Conservation (phyloP, 2,113 vertebrate species). For the Syrrhaptes paradoxus region DNA sequence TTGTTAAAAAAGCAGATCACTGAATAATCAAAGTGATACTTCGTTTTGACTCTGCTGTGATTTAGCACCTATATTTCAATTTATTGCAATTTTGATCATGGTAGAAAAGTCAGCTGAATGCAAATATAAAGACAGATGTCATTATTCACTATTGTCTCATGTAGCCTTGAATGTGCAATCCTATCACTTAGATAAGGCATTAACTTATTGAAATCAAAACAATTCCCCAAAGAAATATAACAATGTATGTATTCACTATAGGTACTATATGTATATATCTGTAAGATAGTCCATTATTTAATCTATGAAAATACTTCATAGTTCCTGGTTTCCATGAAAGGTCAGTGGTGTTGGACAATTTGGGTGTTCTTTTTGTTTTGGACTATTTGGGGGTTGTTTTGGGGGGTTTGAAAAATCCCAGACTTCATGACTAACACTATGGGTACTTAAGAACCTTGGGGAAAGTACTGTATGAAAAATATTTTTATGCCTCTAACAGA, state of each 20-base stretch:
- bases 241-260: not conserved
- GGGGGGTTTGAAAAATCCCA: not conserved
- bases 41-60: not conserved
- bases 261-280: not conserved
- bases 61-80: conserved; percentile 9
- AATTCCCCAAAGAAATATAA: not conserved
- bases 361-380: not conserved
- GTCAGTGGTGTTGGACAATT: not conserved
- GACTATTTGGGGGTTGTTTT: not conserved
- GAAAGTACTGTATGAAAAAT: not conserved
- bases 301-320: not conserved
- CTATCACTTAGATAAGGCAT: not conserved
- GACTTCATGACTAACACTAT: not conserved
- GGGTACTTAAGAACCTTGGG: not conserved
- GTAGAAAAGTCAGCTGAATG: not conserved
- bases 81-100: conserved; percentile 13
- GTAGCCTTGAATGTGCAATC: not conserved
- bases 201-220: not conserved
- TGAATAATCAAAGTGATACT: not conserved
- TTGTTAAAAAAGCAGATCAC: not conserved
- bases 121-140: conserved; percentile 23
- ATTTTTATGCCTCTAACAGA: not conserved
- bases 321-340: not conserved
- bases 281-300: not conserved
- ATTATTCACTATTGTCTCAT: not conserved